Evolutionary conservation across 2,113 vertebrate species (phyloP).

Genomic region (Amia ocellicauda): DNA sequence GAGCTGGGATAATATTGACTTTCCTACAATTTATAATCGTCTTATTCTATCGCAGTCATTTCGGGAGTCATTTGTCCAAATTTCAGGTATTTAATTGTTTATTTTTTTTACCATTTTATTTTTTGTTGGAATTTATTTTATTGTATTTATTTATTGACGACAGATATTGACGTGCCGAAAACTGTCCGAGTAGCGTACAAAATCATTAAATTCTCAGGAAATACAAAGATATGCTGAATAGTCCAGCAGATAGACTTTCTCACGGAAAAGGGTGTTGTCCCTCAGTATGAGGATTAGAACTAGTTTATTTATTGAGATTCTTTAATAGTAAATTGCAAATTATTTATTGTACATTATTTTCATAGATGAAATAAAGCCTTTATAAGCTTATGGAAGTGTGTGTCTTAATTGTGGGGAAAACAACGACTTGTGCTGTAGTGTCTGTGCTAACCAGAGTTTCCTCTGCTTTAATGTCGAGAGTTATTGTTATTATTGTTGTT

Average conservation of each 20-base stretch:
- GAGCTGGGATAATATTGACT: background rate
- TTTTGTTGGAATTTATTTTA: constrained; percentile 10
- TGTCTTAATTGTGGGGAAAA: constrained; percentile 39
- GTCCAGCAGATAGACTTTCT: constrained; percentile 62
- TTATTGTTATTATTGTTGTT: background rate
- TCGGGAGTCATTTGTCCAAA: constrained; percentile 50
- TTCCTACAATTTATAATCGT: constrained; percentile 8
- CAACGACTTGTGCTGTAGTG: no score
- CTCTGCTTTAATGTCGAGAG: background rate
- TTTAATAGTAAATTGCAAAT: constrained; percentile 93
- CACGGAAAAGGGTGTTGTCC: constrained; percentile 45
- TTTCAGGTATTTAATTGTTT: constrained; percentile 62
- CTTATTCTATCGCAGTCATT: constrained; percentile 36
- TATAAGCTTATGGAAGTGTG: constrained; percentile 42
- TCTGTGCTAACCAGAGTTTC: background rate
- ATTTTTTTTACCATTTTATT: constrained; percentile 45
- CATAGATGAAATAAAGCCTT: constrained; percentile 86
- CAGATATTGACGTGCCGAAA: constrained; percentile 26
- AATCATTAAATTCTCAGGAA: constrained; percentile 76
- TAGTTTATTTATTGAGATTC: constrained; percentile 97
- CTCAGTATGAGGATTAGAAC: constrained; percentile 80
- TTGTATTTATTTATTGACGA: constrained; percentile 21
- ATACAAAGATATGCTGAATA: constrained; percentile 43
- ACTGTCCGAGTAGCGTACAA: constrained; percentile 60
- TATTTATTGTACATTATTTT: constrained; percentile 99